Evolutionary conservation across 2,797 vertebrate genomes (phyloP).

Genomic region (Artibeus jamaicensis): DNA sequence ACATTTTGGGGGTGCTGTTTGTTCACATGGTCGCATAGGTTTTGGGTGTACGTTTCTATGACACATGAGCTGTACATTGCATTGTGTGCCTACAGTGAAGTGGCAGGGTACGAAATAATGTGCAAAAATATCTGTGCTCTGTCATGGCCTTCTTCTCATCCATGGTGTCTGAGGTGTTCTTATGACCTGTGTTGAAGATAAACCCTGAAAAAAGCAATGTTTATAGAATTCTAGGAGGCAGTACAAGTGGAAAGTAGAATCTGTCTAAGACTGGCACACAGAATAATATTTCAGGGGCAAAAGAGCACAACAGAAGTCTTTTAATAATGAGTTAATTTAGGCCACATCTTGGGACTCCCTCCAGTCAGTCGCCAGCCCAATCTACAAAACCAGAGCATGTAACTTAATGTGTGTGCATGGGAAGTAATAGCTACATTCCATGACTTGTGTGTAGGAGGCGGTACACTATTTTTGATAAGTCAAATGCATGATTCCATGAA

Average conservation of each 20-base stretch:
- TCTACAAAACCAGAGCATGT: not conserved
- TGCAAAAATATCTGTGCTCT: not conserved
- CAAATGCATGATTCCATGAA: not conserved
- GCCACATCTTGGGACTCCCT: not conserved
- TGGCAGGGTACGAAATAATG: too few relatives aligned
- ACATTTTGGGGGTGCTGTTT: too few relatives aligned
- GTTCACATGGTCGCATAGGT: too few relatives aligned
- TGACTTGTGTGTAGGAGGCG: too few relatives aligned
- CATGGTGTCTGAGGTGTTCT: not conserved
- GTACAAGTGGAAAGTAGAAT: not conserved
- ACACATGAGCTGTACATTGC: too few relatives aligned
- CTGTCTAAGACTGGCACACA: not conserved
- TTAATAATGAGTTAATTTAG: not conserved
- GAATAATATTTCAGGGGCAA: not conserved
- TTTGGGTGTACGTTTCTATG: too few relatives aligned
- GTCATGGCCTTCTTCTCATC: not conserved
- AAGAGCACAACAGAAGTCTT: not conserved
- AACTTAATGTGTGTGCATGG: rapidly evolving
- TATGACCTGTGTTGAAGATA: not conserved
- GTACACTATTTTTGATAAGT: not conserved
- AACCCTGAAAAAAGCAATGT: not conserved
- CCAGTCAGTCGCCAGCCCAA: not conserved
- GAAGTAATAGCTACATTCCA: not conserved
- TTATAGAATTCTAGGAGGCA: not conserved
- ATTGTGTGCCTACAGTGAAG: too few relatives aligned